Evolutionary conservation across 2,113 vertebrate genomes (phyloP), one percentile per base, ranked within the genome.

Genomic region (Hirundichthys speculiger): DNA sequence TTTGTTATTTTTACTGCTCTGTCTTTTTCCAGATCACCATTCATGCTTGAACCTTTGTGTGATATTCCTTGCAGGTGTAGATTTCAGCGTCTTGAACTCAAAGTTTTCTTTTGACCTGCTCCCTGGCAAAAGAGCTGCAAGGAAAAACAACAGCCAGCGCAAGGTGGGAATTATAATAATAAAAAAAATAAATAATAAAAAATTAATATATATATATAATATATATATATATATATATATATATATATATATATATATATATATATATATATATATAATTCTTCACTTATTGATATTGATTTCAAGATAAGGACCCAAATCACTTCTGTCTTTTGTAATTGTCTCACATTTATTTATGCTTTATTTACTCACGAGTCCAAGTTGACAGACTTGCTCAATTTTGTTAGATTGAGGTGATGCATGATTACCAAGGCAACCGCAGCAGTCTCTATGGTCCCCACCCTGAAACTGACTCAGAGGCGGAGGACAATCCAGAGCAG

Each of bases 61-160:
- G 24, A 21, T 42, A 59, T 45, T 19, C 43, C 65, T 7, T 34
- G 12, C 69, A 97, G 94, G 91, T 83, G 90, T 95, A 73, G 94
- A 95, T 89, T 95, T 96, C 82, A 94, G 96, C 79, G 83, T 91
- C 27, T 73, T 91, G 71, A 93, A 90, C 86, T 93, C 96, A 81
- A 96, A 94, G 86, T 96, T 96, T 83, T 94, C 95, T 21, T 96
- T 96, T 90, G 94, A 96, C 70, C 90, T 98, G 57, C 90, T 97
- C 27, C 93, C 94, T 76, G 96, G 94, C 22, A 98, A 96, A 90
- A 95, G 93, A 84, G 91, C 84, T 0, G 90, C 95, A 30, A 94
- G 94, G 84, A 95, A 93, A 88, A 92, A 82, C 85, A 93, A 92
- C 82, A 93, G 85, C 87, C 92, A 93, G 15, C 88, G 90, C 74